These are phyloP conservation scores for Formica selysi DNA, from an alignment of 1,140 invertebrate genomes.

Conservation along the genomic window DNA sequence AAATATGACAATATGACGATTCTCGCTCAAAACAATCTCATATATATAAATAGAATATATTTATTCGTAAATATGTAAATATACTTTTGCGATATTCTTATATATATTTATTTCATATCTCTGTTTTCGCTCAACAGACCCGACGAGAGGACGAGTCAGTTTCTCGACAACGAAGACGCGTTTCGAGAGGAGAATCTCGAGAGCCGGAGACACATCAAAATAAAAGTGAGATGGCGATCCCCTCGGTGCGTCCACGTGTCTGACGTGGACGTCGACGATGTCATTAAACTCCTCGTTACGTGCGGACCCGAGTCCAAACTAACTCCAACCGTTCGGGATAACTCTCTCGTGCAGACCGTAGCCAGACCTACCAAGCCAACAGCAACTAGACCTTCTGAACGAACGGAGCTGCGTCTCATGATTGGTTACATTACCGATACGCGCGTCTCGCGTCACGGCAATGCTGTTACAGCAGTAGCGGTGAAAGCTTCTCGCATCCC, in stretches of 20 bases:
- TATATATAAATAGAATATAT: not conserved
- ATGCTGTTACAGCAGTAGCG: constrained; percentile 82
- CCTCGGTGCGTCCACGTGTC: constrained; percentile 74
- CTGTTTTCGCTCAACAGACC: not conserved
- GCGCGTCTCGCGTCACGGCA: constrained; percentile 80
- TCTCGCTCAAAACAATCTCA: not conserved
- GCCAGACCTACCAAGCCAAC: constrained; percentile 64
- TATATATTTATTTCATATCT: not conserved
- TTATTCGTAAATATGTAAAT: not conserved
- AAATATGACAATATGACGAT: not conserved
- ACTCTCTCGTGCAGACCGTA: constrained; percentile 53
- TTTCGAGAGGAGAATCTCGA: constrained; percentile 48
- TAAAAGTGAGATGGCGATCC: constrained; percentile 63
- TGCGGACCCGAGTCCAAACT: constrained; percentile 71
- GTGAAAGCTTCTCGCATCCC: constrained; percentile 70
- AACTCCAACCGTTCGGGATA: constrained; percentile 69
- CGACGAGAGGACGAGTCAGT: constrained; percentile 20
- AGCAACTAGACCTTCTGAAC: constrained; percentile 67
- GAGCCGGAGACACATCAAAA: constrained; percentile 63
- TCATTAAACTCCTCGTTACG: constrained; percentile 84
- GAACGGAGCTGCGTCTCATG: constrained; percentile 73
- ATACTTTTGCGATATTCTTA: not conserved
- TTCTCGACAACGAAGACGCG: constrained; percentile 22
- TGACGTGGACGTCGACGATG: constrained; percentile 80
- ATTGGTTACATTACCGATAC: constrained; percentile 84